These are phyloP conservation scores for Tortricodes alternella DNA, from an alignment of 2,888 invertebrate species.

Conservation along the genomic window DNA sequence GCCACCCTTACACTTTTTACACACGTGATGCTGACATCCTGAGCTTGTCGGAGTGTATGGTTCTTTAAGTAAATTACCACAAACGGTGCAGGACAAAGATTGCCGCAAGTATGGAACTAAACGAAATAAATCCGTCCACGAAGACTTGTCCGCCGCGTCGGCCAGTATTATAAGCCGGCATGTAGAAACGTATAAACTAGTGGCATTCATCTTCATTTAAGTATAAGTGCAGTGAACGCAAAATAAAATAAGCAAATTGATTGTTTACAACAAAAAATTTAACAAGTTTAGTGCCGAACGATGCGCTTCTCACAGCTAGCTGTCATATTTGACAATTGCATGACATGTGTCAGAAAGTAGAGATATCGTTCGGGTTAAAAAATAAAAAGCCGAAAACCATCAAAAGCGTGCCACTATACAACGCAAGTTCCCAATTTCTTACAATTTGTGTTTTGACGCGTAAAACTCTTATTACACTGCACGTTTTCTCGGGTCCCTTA, in stretches of 20 bases:
- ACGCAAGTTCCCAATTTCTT: too few species aligned
- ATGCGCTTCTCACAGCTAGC: constrained; percentile 21
- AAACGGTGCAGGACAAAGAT: constrained; percentile 94
- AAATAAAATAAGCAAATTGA: constrained; percentile 51
- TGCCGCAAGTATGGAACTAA: constrained; percentile 93
- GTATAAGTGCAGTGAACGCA: constrained; percentile 31
- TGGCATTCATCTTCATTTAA: constrained; percentile 87
- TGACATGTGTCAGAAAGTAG: constrained; percentile 16
- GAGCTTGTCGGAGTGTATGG: constrained; percentile 90
- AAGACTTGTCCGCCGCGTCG: constrained; percentile 86
- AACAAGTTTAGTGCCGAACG: constrained; percentile 27
- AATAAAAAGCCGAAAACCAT: not conserved
- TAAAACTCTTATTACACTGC: too few species aligned
- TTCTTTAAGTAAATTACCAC: constrained; percentile 90
- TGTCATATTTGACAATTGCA: constrained; percentile 24
- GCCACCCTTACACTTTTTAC: constrained; percentile 91
- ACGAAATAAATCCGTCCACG: constrained; percentile 91
- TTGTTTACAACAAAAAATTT: constrained; percentile 65
- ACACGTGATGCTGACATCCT: constrained; percentile 94
- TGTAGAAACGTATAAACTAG: constrained; percentile 91
- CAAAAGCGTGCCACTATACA: too few species aligned
- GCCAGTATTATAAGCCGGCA: constrained; percentile 91
- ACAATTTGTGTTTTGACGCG: too few species aligned
- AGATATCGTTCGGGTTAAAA: not conserved
- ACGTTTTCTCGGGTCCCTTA: too few species aligned